Percentiles rank a stretch among this genome's conserved stretches.
Evolutionary conservation across 30 jellyfish, hydroid and myxozoan species (phyloP).

Genomic region (Hydractinia echinata): DNA sequence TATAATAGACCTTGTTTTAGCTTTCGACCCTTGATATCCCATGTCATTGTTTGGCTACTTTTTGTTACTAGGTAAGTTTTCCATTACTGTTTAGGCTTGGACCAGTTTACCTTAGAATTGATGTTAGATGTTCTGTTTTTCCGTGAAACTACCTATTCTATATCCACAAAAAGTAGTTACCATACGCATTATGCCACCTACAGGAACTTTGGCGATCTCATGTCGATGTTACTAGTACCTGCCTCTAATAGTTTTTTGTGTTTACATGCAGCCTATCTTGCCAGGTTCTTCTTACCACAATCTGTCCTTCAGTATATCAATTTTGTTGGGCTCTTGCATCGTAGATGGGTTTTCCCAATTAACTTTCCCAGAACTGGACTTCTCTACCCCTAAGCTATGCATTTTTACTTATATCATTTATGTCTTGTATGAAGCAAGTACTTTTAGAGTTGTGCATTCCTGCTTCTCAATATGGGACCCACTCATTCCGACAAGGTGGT

Average conservation of each 20-base stretch:
- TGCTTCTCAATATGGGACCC: too few species aligned
- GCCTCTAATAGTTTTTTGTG: not conserved
- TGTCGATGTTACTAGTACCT: not conserved
- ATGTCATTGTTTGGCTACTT: not conserved
- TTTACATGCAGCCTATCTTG: not conserved
- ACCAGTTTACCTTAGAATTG: too few species aligned
- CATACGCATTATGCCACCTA: not conserved
- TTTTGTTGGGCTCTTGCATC: not conserved
- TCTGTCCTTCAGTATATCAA: not conserved
- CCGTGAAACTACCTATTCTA: not conserved
- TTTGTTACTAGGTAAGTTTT: too few species aligned
- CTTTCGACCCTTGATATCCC: not conserved
- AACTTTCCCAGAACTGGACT: too few species aligned
- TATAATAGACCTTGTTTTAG: too few species aligned
- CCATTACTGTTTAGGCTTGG: too few species aligned
- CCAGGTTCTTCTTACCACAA: conserved; percentile 3
- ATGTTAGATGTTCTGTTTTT: not conserved
- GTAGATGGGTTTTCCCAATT: not conserved
- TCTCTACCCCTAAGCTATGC: too few species aligned
- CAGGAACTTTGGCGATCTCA: not conserved
- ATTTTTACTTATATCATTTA: too few species aligned
- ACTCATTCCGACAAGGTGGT: too few species aligned
- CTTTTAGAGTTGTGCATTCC: too few species aligned
- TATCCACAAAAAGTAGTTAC: not conserved
- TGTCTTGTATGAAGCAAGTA: too few species aligned